Percentiles rank a stretch among this genome's conserved stretches.
Conservation (phyloP, 2,113 vertebrate species). For the Thymallus thymallus region DNA sequence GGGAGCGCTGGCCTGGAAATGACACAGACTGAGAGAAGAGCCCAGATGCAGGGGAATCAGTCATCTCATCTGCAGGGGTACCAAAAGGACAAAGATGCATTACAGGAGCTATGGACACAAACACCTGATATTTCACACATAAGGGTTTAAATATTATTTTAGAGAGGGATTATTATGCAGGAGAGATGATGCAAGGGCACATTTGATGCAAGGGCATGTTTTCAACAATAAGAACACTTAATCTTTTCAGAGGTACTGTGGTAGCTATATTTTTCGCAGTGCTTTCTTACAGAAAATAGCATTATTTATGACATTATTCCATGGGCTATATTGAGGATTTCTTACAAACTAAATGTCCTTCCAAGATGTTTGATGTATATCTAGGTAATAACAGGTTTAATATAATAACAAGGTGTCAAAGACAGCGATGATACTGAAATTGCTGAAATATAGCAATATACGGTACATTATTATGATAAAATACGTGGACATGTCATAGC, state of each 20-base stretch:
- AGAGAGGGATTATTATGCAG: constrained; percentile 49
- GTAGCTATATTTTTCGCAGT: too few relatives aligned
- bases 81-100: constrained; percentile 63
- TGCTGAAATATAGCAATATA: too few relatives aligned
- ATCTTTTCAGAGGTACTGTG: constrained; percentile 20
- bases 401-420: too few relatives aligned
- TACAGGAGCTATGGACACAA: constrained; percentile 32
- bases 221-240: constrained; percentile 34
- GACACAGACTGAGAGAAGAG: constrained; percentile 77
- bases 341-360: background rate
- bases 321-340: background rate
- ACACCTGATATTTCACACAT: background rate
- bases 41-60: constrained; percentile 65
- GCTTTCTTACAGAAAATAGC: background rate
- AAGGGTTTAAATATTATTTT: constrained; percentile 60
- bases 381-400: background rate
- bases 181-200: background rate
- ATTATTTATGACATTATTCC: background rate
- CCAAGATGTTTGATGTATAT: background rate
- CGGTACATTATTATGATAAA: background rate
- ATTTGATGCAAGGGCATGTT: constrained; percentile 29
- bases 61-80: constrained; percentile 68
- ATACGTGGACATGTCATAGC: constrained; percentile 17
- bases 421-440: too few relatives aligned
- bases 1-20: constrained; percentile 59